Evolutionary conservation across 2,113 vertebrate genomes (phyloP), one percentile per base, ranked within the genome.

Genomic region (Alectura lathami): DNA sequence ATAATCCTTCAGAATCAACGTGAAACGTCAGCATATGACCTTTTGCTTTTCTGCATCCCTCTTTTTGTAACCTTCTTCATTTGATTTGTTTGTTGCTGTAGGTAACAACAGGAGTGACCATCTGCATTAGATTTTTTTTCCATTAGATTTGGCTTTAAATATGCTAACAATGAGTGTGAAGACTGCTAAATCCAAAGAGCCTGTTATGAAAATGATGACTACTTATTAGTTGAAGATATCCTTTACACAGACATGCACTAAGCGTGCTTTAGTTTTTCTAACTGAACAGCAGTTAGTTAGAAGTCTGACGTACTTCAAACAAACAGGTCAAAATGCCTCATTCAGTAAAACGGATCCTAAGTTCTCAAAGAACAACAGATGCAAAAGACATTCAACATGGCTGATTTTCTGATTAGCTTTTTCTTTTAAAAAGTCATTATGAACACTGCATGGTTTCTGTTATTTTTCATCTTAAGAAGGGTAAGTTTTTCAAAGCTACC

Each of bases 21-120:
- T 3, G 75, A 96, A 97, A 96, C 94, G 10, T 86, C 88, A 67
- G 82, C 40, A 26, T 53, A 74, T 95, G 95, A 95, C 94, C 96
- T 98, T 98, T 97, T 89, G 83, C 91, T 98, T 98, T 96, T 97
- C 96, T 97, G 96, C 94, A 81, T 63, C 79, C 81, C 88, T 91
- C 92, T 38, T 97, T 97, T 96, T 97, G 45, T 95, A 83, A 79
- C 75, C 38, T 47, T 94, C 85, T 96, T 92, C 83, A 62, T 89
- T 87, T 86, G 74, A 92, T 93, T 97, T 98, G 79, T 97, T 97
- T 97, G 73, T 92, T 97, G 95, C 94, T 97, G 95, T 88, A 89
- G 96, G 96, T 97, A 96, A 96, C 93, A 95, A 88, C 64, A 83
- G 92, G 94, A 97, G 87, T 80, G 88, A 96, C 75, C 76, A 93